Evolutionary conservation across 2,113 vertebrate species (phyloP).

Genomic region (Cyprinus carpio): DNA sequence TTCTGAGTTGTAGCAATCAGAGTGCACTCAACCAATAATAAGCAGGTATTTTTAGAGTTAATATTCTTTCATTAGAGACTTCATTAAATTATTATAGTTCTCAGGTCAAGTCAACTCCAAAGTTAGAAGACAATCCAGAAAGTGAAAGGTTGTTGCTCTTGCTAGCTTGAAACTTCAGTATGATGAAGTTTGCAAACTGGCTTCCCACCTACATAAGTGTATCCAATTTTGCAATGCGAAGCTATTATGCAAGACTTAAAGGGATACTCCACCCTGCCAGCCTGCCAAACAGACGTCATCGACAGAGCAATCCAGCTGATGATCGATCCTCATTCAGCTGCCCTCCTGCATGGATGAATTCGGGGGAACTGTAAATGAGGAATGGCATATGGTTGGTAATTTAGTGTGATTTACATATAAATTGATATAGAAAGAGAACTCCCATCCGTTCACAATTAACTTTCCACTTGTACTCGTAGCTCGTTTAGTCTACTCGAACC

Average conservation of each 20-base stretch:
- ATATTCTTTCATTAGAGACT: background rate
- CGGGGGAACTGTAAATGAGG: conserved; percentile 46
- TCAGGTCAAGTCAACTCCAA: background rate
- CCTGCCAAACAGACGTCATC: background rate
- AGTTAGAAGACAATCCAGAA: background rate
- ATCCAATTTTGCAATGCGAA: no score
- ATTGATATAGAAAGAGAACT: conserved; percentile 29
- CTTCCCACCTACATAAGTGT: background rate
- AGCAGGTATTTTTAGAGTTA: background rate
- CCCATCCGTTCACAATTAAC: conserved; percentile 13
- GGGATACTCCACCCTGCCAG: no score
- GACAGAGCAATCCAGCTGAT: conserved; percentile 39
- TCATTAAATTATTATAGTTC: background rate
- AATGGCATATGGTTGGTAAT: conserved; percentile 43
- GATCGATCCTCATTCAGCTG: conserved; percentile 34
- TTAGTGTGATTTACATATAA: conserved; percentile 43
- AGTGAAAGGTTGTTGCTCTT: background rate
- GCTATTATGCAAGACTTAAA: no score
- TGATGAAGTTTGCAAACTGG: background rate
- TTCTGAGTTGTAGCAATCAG: background rate
- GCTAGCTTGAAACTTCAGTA: background rate
- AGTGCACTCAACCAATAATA: conserved; percentile 3
- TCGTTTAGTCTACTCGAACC: background rate
- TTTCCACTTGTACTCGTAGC: conserved; percentile 29
- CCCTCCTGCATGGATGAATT: conserved; percentile 43